These are phyloP conservation scores for Poecile montanus DNA, from an alignment of 2,797 vertebrate species.

Conservation along the genomic window DNA sequence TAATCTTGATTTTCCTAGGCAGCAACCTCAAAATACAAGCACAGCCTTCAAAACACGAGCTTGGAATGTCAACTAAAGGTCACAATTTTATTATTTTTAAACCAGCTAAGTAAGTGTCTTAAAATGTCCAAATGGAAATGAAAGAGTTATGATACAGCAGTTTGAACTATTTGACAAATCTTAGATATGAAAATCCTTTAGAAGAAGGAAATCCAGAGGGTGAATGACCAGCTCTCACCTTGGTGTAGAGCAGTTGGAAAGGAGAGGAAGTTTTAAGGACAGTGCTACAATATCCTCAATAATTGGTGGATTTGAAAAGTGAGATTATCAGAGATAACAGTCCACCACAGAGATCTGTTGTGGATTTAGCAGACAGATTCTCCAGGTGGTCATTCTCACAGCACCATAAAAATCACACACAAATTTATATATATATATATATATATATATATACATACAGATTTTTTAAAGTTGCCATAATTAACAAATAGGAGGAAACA, in stretches of 20 bases:
- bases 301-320: not conserved
- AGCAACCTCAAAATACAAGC: not conserved
- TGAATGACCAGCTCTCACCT: not conserved
- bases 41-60: not conserved
- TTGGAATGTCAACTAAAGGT: constrained; percentile 10
- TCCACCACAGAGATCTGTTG: not conserved
- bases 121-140: not conserved
- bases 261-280: not conserved
- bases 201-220: not conserved
- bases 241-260: not conserved
- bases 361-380: not conserved
- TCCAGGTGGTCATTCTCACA: not conserved
- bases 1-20: not conserved
- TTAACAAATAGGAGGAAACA: not conserved
- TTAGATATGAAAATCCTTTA: not conserved
- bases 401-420: not conserved
- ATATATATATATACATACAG: not conserved
- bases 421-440: not conserved
- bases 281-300: too few relatives aligned
- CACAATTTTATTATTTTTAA: constrained; percentile 13
- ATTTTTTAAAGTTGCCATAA: not conserved
- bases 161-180: not conserved
- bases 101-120: not conserved
- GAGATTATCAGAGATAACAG: not conserved
- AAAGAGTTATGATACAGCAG: not conserved